A percentile compares a stretch with the other conserved stretches of the same genome.
Evolutionary conservation across 2,888 invertebrate genomes (phyloP).

Genomic region (Agrilus cyanescens): DNA sequence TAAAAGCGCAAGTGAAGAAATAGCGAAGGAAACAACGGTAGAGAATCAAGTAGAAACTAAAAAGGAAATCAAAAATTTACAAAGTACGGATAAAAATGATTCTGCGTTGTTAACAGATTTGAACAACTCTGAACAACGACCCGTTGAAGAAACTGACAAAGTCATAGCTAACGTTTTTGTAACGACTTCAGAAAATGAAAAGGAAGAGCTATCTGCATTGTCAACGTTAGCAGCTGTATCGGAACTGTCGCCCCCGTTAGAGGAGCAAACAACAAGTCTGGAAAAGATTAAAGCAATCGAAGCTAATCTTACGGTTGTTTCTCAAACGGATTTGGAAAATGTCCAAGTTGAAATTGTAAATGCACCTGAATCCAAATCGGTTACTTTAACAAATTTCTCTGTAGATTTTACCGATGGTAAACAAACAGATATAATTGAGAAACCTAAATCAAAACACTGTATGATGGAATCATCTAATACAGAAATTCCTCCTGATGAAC

Average conservation of each 20-base stretch:
- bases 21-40: no score
- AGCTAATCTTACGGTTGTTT: constrained; percentile 46
- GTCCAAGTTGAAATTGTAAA: constrained; percentile 44
- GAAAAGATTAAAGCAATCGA: constrained; percentile 36
- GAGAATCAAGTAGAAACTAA: no score
- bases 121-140: constrained; percentile 5
- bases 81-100: background rate
- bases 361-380: constrained; percentile 20
- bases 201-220: constrained; percentile 12
- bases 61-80: background rate
- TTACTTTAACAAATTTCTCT: constrained; percentile 29
- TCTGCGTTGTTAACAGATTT: background rate
- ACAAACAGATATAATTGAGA: background rate
- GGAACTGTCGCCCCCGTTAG: constrained; percentile 13
- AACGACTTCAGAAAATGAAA: background rate
- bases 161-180: no score
- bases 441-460: background rate
- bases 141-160: constrained; percentile 4
- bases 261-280: constrained; percentile 9
- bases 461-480: background rate
- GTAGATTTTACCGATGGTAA: constrained; percentile 29
- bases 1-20: no score
- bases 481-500: background rate
- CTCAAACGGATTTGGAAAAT: constrained; percentile 31
- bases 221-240: constrained; percentile 15